Base-by-base conservation (phyloP, 2,113 vertebrate genomes). In the Antechinus stuartii region DNA sequence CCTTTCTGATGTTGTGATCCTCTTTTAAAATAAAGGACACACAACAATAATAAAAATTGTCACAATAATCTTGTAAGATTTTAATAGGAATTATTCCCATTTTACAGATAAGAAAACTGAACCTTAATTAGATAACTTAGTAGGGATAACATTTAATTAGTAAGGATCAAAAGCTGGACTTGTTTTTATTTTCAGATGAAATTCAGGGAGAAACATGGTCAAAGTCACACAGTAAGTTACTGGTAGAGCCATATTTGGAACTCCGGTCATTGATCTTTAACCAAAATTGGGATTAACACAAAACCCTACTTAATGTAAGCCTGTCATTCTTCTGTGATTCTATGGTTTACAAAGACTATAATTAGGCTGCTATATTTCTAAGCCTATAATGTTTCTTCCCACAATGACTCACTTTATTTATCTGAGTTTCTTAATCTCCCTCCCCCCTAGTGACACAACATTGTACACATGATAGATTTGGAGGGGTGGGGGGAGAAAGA, bases 351-450 rank as follows among this genome's bases (percentile, higher is more conserved):
- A 24, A 84, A 84, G 68, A 84, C 68, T 84, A 84, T 94, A 94
- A 95, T 55, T 90, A 94, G 93, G 30, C 50, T 11, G 53, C 76
- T 90, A 76, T 91, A 68, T 89, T 90, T 93, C 92, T 92, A 95
- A 76, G n/a, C 89, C 35, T 94, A 23, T 25, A 84, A 84, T 27
- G 14, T 50, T 93, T 91, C 94, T 90, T 9, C 84, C 30, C 93
- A 46, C 54, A 55, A 54, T 47, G 54, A 47, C 42, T 92, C 54
- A 94, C 23, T 92, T 94, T 91, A 55, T 91, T 96, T 94, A 54
- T 91, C 46, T 96, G 68, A 76, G 35, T 91, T 55, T 53, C 3
- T 8, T 84, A 84, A 84, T 84, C 25, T 22, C 91, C 47, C 22
- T 94, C 30, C 50, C 49, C 47, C 8, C 16, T 50, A 46, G 11